A percentile compares a stretch with the other conserved stretches of the same genome.
These are phyloP conservation scores for Clitarchus hookeri DNA, from an alignment of 2,888 invertebrate species.

Conservation along the genomic window DNA sequence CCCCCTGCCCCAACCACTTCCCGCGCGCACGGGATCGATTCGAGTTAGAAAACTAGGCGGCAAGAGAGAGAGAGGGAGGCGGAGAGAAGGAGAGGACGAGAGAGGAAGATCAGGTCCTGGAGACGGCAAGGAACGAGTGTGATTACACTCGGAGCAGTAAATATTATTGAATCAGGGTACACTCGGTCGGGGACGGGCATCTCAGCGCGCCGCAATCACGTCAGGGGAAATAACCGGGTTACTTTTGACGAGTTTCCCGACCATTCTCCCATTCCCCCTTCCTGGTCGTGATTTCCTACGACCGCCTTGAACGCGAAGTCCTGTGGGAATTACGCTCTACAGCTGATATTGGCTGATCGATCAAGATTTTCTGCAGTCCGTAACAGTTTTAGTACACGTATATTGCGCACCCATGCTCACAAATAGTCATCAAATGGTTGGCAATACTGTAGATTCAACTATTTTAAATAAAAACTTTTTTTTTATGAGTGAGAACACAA, in stretches of 20 bases:
- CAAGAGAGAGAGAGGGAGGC: background rate
- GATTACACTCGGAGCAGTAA: conserved; percentile 10
- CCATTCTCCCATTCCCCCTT: background rate
- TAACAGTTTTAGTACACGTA: too few species aligned
- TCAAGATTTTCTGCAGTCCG: too few species aligned
- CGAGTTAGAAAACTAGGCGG: background rate
- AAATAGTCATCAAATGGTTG: too few species aligned
- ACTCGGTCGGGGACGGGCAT: background rate
- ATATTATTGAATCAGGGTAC: conserved; percentile 4
- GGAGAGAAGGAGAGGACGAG: background rate
- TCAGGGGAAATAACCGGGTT: background rate
- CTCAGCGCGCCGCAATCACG: background rate
- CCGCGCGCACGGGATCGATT: background rate
- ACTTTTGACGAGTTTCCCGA: background rate
- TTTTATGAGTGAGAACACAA: too few species aligned
- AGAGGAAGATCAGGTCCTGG: background rate
- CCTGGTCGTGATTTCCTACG: too few species aligned
- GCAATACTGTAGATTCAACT: too few species aligned
- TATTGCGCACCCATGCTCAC: too few species aligned
- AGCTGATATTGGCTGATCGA: too few species aligned
- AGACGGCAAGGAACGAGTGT: background rate
- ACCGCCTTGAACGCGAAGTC: too few species aligned
- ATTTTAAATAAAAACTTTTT: too few species aligned
- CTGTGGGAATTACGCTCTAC: too few species aligned
- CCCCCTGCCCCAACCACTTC: background rate